Conservation (phyloP, 53 echinoderm and acorn worm genomes). For the Stichopus horrens region DNA sequence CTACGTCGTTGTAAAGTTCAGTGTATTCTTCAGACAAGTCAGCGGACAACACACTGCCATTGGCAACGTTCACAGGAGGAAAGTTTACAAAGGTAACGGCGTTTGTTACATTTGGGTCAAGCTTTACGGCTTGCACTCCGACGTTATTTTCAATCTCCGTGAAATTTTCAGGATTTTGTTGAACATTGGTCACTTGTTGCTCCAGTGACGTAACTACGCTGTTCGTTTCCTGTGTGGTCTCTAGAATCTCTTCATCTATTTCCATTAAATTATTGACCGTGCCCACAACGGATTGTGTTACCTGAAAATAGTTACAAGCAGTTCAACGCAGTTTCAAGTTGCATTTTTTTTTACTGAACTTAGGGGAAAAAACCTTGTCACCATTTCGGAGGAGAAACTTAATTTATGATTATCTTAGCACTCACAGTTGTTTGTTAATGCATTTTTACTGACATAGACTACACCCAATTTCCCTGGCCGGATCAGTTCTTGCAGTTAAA, state of each 20-base stretch:
- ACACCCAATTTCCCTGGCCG: too few relatives aligned
- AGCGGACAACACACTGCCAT: too few relatives aligned
- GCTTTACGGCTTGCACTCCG: conserved; percentile 14
- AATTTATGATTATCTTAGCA: too few relatives aligned
- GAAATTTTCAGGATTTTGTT: conserved; percentile 5
- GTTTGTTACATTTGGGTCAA: not conserved
- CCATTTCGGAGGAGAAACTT: too few relatives aligned
- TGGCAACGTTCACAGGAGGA: not conserved
- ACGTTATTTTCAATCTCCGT: conserved; percentile 22
- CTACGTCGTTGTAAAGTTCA: not conserved
- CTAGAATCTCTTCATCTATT: not conserved
- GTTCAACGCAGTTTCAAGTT: too few relatives aligned
- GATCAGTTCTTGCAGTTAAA: too few relatives aligned
- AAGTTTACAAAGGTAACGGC: not conserved
- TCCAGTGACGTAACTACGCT: conserved; percentile 21
- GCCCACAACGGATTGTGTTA: not conserved
- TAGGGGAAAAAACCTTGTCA: too few relatives aligned
- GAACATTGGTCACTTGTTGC: conserved; percentile 12
- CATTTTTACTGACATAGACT: too few relatives aligned
- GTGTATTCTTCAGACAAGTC: conserved; percentile 9
- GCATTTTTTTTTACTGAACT: too few relatives aligned
- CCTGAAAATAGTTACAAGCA: not conserved
- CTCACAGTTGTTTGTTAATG: too few relatives aligned
- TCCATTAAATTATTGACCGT: conserved; percentile 18
- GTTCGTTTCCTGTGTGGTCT: not conserved